These are phyloP conservation scores for Sebastes iracundus DNA, from an alignment of 2,797 vertebrate species.

Conservation along the genomic window DNA sequence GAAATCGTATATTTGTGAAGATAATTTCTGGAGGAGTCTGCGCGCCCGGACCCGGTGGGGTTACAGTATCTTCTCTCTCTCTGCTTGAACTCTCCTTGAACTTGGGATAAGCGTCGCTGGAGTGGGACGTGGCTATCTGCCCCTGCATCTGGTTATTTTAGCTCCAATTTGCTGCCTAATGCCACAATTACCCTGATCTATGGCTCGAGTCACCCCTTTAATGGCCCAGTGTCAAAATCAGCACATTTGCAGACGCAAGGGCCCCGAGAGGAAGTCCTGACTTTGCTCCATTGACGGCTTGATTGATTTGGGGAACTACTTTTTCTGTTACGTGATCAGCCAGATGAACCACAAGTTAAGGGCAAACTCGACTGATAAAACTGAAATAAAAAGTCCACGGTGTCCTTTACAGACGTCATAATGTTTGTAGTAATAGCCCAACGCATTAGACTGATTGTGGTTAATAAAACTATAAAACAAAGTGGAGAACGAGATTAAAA, in stretches of 20 bases:
- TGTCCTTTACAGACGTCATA: not conserved
- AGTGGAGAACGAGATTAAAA: constrained; percentile 7
- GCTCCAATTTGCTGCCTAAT: constrained; percentile 95
- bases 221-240: constrained; percentile 89
- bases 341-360: constrained; percentile 15
- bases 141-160: constrained; percentile 99
- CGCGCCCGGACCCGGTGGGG: constrained; percentile 86
- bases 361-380: constrained; percentile 6
- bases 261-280: constrained; percentile 83
- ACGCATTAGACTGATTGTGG: not conserved
- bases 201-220: constrained; percentile 88
- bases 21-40: constrained; percentile 85
- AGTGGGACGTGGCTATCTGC: constrained; percentile 88
- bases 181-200: constrained; percentile 95
- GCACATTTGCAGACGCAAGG: constrained; percentile 86
- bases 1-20: constrained; percentile 96
- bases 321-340: not conserved
- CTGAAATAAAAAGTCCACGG: not conserved
- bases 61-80: constrained; percentile 81
- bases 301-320: constrained; percentile 86
- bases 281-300: constrained; percentile 86
- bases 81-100: constrained; percentile 99
- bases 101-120: constrained; percentile 85
- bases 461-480: constrained; percentile 26
- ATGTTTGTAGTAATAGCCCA: not conserved